Evolutionary conservation across 64 coral and sea anemone genomes (phyloP), one percentile per base, ranked within the genome.

Genomic region (Stylophora pistillata): DNA sequence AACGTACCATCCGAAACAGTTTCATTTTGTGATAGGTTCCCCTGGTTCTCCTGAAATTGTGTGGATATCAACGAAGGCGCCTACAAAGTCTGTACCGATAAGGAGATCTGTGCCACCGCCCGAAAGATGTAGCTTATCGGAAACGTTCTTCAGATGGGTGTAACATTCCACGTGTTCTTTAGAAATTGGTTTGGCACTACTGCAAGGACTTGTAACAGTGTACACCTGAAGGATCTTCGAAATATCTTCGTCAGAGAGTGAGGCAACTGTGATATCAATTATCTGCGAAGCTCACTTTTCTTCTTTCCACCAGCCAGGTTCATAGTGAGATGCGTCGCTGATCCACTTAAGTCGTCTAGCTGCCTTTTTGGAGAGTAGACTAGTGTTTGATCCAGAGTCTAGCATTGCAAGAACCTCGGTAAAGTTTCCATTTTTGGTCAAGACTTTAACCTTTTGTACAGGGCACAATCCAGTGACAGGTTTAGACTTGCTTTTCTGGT

Each of bases 291-390:
- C n/a, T n/a, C n/a, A n/a, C n/a, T n/a, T n/a, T n/a, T n/a, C n/a
- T n/a, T n/a, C n/a, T n/a, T n/a, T n/a, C n/a, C n/a, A n/a, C n/a
- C n/a, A n/a, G n/a, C n/a, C n/a, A n/a, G n/a, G n/a, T n/a, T n/a
- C n/a, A n/a, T n/a, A n/a, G n/a, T n/a, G n/a, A n/a, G n/a, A n/a
- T 88, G 62, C 27, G 76, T 93, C 16, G 63, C 80, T 23, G 33
- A 53, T 78, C 91, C 91, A 56, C 53, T 71, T n/a, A 93, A 93
- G 91, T 73, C 57, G 74, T 21, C 59, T 87, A 53, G 85, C 91
- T 81, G 70, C 76, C 17, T 71, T 78, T 75, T 93, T 93, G 10
- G 84, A 93, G 28, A 74, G 72, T 74, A n/a, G n/a, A n/a, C n/a
- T n/a, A n/a, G 26, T 16, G n/a, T n/a, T n/a, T n/a, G n/a, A n/a